Conservation (phyloP, 2,888 invertebrate species). For the Sericinus montela region DNA sequence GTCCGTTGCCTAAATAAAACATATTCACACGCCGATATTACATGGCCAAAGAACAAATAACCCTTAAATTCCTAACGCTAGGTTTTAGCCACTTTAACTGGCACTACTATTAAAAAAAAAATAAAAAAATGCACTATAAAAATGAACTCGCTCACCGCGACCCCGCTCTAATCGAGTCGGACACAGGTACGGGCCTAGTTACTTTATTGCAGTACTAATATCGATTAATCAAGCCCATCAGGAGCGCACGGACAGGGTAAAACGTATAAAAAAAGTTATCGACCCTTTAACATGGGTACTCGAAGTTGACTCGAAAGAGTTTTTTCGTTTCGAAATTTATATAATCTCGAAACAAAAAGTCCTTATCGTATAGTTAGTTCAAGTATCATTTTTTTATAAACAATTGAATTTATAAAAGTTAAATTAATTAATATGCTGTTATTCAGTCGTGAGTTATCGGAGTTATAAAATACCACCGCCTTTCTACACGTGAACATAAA, state of each 20-base stretch:
- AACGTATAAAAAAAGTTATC: conserved; percentile 30
- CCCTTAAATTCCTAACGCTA: conserved; percentile 4
- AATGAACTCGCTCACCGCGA: background rate
- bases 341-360: no score
- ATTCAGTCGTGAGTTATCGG: no score
- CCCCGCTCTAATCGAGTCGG: conserved; percentile 9
- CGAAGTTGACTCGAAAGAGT: conserved; percentile 25
- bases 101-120: background rate
- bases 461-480: no score
- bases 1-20: no score
- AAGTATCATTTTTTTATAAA: no score
- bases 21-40: no score
- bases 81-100: background rate
- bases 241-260: conserved; percentile 35
- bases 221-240: conserved; percentile 57
- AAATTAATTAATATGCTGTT: no score
- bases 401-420: no score
- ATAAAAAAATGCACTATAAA: conserved; percentile 2
- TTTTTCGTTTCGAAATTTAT: no score
- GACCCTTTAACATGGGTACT: conserved; percentile 26
- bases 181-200: conserved; percentile 22
- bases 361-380: no score
- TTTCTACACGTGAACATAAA: no score
- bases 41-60: no score
- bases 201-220: conserved; percentile 45